A percentile compares a stretch with the other conserved stretches of the same genome.
phyloP scores from a whole-genome alignment of 92 coral and sea anemone genomes.

The Metridium senile region DNA sequence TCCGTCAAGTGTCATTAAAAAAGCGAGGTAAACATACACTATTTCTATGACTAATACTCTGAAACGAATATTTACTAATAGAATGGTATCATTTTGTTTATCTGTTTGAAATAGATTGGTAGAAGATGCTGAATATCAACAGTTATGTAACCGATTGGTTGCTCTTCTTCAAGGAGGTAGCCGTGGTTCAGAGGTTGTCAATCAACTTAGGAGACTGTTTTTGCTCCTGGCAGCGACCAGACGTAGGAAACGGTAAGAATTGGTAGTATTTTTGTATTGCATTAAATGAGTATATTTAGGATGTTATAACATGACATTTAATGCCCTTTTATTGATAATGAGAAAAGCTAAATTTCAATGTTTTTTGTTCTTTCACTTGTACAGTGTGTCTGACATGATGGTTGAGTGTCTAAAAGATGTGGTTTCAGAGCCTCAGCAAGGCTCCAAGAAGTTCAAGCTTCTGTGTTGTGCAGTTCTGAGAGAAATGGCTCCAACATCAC shows the following conservation, averaged over 20 bases:
- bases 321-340: too few species aligned
- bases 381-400: slow-evolving; percentile 65
- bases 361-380: neutral
- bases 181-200: slow-evolving; percentile 72
- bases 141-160: slow-evolving; percentile 61
- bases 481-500: slow-evolving; percentile 77
- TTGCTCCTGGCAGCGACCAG: slow-evolving; percentile 76
- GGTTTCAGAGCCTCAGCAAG: slow-evolving; percentile 85
- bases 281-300: neutral
- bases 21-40: slow-evolving; percentile 60
- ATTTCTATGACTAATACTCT: neutral
- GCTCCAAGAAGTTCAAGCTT: slow-evolving; percentile 78
- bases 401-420: slow-evolving; percentile 78
- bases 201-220: slow-evolving; percentile 66
- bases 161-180: slow-evolving; percentile 66
- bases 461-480: slow-evolving; percentile 76
- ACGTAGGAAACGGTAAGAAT: slow-evolving; percentile 61
- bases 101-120: slow-evolving; percentile 39
- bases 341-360: too few species aligned
- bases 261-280: neutral
- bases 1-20: slow-evolving; percentile 73
- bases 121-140: slow-evolving; percentile 70
- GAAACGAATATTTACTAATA: neutral
- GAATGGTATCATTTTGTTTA: neutral
- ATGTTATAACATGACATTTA: too few species aligned